Base-by-base conservation (phyloP, 2,888 invertebrate genomes). In the Drosophila setosimentum region DNA sequence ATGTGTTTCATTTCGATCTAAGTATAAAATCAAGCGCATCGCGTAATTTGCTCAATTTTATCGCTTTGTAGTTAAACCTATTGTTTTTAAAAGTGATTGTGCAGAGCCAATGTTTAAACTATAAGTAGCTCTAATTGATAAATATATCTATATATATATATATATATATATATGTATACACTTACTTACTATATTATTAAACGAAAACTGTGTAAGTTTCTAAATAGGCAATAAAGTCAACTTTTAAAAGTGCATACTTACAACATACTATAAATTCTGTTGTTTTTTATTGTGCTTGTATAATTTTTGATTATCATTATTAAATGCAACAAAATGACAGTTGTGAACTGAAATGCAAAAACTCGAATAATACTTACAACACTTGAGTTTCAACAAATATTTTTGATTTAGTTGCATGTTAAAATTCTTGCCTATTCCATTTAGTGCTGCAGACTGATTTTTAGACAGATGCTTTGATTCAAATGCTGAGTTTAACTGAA, bases 31-130 rank as follows among this genome's bases (percentile, higher is more conserved):
- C 73, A 83, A 84, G 73, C 83, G 83, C 74, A 80, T 80, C 69
- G 59, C 76, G 87, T 77, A 87, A 76, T 84, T 86, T 86, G 85
- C 85, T 86, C 85, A 86, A 86, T 86, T 87, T 82, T 68, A 62
- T 73, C 79, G 87, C 89, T 89, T 86, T 84, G 78, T 77, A 78
- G 78, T 73, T 86, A 65, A 24, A 68, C 45, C 66, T 72, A 69
- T 81, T 63, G 70, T 76, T 72, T 71, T 49, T 76, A 66, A 61
- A 16, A 66, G 50, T 50, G 67, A 63, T 62, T 68, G 66, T 75
- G 80, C 68, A 76, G 72, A 83, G 86, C 83, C 68, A 83, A 83
- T 88, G 87, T 88, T 83, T 86, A 81, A 86, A 58, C 59, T 76
- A 50, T 85, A 89, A 89, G 87, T 86, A 86, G 85, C 68, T 69